Evolutionary conservation across 2,797 vertebrate species (phyloP).

Genomic region (Chaunax sp.): DNA sequence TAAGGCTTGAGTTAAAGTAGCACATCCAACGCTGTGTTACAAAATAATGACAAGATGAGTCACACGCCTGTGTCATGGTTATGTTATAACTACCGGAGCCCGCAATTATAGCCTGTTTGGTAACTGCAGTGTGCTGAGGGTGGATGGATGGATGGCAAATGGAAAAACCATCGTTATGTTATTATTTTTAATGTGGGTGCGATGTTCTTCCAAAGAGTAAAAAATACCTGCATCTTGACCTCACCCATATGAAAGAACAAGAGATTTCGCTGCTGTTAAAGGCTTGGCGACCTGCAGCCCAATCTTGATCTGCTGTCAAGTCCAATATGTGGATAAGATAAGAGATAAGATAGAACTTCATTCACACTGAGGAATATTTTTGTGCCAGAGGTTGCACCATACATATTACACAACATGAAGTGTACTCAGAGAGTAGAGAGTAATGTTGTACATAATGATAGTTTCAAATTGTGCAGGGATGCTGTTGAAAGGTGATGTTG

Average conservation of each 20-base stretch:
- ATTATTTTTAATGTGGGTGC: constrained; percentile 6
- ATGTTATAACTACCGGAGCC: constrained; percentile 1
- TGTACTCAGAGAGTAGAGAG: too few relatives aligned
- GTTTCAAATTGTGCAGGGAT: too few relatives aligned
- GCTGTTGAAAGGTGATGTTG: too few relatives aligned
- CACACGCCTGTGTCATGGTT: constrained; percentile 5
- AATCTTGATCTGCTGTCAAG: background rate
- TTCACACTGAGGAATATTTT: too few relatives aligned
- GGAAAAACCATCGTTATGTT: background rate
- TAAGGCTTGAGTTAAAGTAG: constrained; percentile 12
- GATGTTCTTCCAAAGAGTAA: constrained; percentile 9
- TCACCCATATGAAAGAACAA: background rate
- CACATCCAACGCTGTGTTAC: background rate
- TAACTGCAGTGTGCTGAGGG: background rate
- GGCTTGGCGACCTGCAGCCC: too few relatives aligned
- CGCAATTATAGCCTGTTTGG: background rate
- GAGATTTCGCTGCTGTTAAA: background rate
- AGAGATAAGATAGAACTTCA: too few relatives aligned
- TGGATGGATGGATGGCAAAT: background rate
- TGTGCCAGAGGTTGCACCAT: too few relatives aligned
- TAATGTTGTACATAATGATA: too few relatives aligned
- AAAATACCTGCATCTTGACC: constrained; percentile 6
- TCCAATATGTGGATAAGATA: background rate
- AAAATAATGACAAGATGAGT: constrained; percentile 26
- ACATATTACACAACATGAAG: too few relatives aligned